Conservation (phyloP, 2,113 vertebrate genomes). For the Erythrolamprus reginae region DNA sequence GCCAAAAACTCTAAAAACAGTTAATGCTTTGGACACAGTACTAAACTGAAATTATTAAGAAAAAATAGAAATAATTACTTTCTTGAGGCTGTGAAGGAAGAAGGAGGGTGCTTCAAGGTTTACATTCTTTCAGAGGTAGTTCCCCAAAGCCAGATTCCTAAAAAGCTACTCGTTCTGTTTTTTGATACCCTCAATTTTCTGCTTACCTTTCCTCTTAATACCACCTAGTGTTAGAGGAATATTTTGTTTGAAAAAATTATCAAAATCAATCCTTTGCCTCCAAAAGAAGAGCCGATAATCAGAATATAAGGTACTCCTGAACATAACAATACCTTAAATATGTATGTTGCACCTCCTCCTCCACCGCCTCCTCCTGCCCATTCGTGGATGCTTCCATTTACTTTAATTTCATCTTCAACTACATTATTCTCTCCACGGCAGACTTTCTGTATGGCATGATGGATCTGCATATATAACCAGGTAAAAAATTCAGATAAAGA, state of each 20-base stretch:
- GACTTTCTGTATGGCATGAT: constrained; percentile 79
- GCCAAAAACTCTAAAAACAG: not conserved
- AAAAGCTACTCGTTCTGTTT: not conserved
- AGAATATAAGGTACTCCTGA: not conserved
- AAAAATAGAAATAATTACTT: not conserved
- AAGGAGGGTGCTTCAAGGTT: not conserved
- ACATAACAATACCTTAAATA: constrained; percentile 85
- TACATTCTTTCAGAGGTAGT: not conserved
- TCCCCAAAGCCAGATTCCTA: not conserved
- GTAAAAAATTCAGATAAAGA: not conserved
- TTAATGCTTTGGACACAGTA: not conserved
- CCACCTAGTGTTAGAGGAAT: not conserved
- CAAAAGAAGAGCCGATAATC: not conserved
- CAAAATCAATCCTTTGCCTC: not conserved
- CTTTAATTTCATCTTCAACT: constrained; percentile 82
- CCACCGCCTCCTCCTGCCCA: constrained; percentile 92
- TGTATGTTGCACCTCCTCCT: constrained; percentile 90
- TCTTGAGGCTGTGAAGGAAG: not conserved
- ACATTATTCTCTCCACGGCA: constrained; percentile 87
- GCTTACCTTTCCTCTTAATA: not conserved
- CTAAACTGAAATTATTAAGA: not conserved
- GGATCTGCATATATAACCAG: constrained; percentile 69
- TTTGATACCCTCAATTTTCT: not conserved
- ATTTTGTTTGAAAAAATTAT: not conserved
- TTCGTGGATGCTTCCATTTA: constrained; percentile 75